Evolutionary conservation across 1,140 invertebrate genomes (phyloP).

Genomic region (Myzus persicae): DNA sequence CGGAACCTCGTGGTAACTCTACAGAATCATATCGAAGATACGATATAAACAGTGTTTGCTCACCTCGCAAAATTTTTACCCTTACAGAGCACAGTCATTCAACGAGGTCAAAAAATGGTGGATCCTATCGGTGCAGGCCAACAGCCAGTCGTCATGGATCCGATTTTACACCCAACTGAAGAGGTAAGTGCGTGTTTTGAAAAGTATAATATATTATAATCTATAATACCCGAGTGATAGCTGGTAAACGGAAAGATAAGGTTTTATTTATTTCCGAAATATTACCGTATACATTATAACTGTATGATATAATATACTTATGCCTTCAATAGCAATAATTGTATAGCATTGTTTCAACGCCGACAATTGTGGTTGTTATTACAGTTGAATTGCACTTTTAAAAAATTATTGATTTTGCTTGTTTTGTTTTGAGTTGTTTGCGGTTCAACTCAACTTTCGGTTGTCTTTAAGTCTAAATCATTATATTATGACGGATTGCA

Average conservation of each 20-base stretch:
- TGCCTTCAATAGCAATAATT: background rate
- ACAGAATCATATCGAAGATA: no score
- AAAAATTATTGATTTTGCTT: background rate
- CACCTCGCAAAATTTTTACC: background rate
- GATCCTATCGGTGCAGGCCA: background rate
- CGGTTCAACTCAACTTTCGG: background rate
- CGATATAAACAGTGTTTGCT: background rate
- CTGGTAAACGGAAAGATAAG: background rate
- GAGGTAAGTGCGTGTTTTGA: background rate
- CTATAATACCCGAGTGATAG: no score
- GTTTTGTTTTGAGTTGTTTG: background rate
- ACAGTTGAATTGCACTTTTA: background rate
- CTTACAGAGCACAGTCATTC: background rate
- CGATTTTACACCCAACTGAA: background rate
- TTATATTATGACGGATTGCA: background rate
- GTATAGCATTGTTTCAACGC: background rate
- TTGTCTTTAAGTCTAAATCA: background rate
- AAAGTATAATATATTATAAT: background rate
- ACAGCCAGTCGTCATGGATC: background rate
- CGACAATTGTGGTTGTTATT: background rate
- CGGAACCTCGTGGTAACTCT: background rate
- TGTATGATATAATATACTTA: background rate
- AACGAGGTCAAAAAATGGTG: slow-evolving; percentile 21
- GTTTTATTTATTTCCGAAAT: background rate
- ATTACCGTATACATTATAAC: background rate